Evolutionary conservation across 2,797 vertebrate species (phyloP).

Genomic region (Nyctalus aviator): DNA sequence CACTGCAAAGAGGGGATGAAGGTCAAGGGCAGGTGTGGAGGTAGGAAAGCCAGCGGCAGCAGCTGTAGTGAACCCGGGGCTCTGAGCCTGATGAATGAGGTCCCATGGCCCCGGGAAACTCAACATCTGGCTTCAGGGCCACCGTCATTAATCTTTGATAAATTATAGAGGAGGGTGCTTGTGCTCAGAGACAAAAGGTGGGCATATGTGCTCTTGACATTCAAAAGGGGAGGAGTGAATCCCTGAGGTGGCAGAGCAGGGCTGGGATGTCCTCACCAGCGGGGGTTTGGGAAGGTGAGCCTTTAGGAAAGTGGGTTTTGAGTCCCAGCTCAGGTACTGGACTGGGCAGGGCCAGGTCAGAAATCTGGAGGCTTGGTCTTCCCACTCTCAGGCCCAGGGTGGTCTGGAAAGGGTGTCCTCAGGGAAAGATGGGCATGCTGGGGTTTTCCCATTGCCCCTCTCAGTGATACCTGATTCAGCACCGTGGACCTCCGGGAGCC

Average conservation of each 20-base stretch:
- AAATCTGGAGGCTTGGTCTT: background rate
- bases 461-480: background rate
- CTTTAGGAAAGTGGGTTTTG: background rate
- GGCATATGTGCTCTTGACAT: conserved; percentile 16
- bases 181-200: conserved; percentile 42
- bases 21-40: conserved; percentile 28
- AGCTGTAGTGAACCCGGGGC: background rate
- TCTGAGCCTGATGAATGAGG: conserved; percentile 52
- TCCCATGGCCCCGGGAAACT: background rate
- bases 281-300: background rate
- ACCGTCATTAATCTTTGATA: conserved; percentile 66
- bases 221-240: background rate
- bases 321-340: background rate
- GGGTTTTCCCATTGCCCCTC: background rate
- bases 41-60: background rate
- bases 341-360: background rate
- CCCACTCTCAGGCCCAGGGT: background rate
- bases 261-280: background rate
- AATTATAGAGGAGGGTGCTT: conserved; percentile 43
- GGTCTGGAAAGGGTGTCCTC: background rate
- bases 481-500: background rate
- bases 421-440: background rate
- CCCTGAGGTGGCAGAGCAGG: background rate
- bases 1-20: background rate
- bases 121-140: conserved; percentile 21